A percentile compares a stretch with the other conserved stretches of the same genome.
Evolutionary conservation across 2,888 invertebrate genomes (phyloP).

Genomic region (Muschampia plurimacula): DNA sequence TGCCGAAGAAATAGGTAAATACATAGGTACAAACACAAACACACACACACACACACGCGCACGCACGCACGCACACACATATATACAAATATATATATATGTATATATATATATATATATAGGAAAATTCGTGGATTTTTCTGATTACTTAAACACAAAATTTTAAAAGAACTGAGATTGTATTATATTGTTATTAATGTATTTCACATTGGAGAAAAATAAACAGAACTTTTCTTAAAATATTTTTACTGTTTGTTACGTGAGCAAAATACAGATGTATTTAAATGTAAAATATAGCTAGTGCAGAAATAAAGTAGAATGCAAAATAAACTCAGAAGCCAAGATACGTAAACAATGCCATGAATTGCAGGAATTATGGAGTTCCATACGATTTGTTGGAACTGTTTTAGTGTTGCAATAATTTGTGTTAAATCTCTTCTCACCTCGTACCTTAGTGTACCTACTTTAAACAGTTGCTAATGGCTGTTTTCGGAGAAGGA

Average conservation of each 20-base stretch:
- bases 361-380: constrained; percentile 33
- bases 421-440: constrained; percentile 24
- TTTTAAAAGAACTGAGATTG: neutral
- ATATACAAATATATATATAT: no score
- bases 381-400: constrained; percentile 32
- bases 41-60: no score
- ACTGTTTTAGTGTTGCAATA: constrained; percentile 15
- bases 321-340: constrained; percentile 22
- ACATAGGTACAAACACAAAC: no score
- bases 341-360: constrained; percentile 33
- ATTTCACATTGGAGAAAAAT: neutral
- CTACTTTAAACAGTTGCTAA: constrained; percentile 21
- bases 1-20: no score
- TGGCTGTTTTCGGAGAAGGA: constrained; percentile 11
- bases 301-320: constrained; percentile 18
- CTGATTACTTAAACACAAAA: no score
- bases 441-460: constrained; percentile 6
- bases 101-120: no score
- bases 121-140: neutral
- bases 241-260: constrained; percentile 10
- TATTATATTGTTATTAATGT: neutral
- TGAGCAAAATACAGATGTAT: constrained; percentile 22
- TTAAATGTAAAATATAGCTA: constrained; percentile 6
- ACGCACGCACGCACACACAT: no score
- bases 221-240: neutral